Evolutionary conservation across 1,140 invertebrate species (phyloP).

Genomic region (Pristionchus pacificus): DNA sequence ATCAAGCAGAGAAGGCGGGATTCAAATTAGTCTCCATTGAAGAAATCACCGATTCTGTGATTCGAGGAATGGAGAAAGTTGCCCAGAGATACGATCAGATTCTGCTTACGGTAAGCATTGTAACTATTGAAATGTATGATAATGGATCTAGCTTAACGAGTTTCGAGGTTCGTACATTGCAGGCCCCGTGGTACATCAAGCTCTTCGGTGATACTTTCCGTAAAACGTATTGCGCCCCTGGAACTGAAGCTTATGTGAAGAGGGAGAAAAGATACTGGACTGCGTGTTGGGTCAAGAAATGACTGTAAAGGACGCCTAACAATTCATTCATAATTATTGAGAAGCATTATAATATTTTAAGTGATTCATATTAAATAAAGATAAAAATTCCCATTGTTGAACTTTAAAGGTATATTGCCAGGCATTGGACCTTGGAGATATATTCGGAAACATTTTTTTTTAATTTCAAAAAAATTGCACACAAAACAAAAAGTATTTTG

Average conservation of each 20-base stretch:
- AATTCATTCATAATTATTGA: no score
- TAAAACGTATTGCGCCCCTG: conserved; percentile 26
- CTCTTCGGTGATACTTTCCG: conserved; percentile 13
- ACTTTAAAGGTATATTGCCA: no score
- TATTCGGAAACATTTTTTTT: no score
- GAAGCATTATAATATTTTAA: no score
- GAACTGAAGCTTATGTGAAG: conserved; percentile 13
- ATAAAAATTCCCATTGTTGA: no score
- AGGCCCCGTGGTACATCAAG: conserved; percentile 19
- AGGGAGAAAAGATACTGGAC: conserved; percentile 17
- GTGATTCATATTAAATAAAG: no score
- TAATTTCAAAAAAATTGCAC: no score
- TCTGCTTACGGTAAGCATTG: conserved; percentile 8
- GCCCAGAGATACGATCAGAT: conserved; percentile 18
- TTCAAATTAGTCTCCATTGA: conserved; percentile 4
- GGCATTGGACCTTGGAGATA: no score
- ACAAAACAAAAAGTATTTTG: no score
- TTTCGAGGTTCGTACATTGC: background rate
- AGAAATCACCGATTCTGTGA: conserved; percentile 10
- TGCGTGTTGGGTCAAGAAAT: conserved; percentile 18
- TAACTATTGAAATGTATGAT: no score
- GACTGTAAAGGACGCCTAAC: no score
- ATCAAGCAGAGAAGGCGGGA: conserved; percentile 1
- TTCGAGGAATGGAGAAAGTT: conserved; percentile 12
- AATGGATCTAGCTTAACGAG: background rate